Evolutionary conservation across 2,888 invertebrate genomes (phyloP).

Genomic region (Xanthostigma xanthostigma): DNA sequence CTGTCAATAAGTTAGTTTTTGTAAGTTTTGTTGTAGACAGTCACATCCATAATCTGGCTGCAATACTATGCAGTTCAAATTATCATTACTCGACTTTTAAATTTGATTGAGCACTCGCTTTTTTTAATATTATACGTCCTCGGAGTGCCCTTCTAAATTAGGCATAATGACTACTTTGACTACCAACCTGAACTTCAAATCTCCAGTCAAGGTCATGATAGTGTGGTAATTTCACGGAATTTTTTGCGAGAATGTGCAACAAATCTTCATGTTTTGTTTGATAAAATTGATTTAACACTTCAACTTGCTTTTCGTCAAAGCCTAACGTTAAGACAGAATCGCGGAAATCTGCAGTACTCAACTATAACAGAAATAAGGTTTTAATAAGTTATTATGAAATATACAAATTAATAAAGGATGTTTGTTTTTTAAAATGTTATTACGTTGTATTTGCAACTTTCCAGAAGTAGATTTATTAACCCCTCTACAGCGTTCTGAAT

Average conservation of each 20-base stretch:
- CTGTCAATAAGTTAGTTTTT: no score
- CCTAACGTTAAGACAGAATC: constrained; percentile 35
- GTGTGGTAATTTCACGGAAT: constrained; percentile 29
- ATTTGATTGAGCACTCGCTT: no score
- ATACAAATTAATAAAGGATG: background rate
- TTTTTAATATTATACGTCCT: no score
- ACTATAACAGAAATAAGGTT: constrained; percentile 21
- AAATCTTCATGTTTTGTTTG: constrained; percentile 38
- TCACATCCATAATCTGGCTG: no score
- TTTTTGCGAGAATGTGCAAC: constrained; percentile 31
- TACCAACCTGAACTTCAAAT: constrained; percentile 41
- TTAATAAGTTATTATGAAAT: background rate
- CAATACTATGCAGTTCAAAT: no score
- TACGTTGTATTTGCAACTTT: constrained; percentile 56
- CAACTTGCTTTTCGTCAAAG: constrained; percentile 43
- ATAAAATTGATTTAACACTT: constrained; percentile 42
- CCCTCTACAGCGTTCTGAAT: constrained; percentile 55
- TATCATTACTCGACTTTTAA: no score
- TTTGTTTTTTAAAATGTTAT: constrained; percentile 16
- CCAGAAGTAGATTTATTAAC: constrained; percentile 53
- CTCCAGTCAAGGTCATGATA: constrained; percentile 50
- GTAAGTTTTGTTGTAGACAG: no score
- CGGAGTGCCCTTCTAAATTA: no score
- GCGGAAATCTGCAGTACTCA: constrained; percentile 31
- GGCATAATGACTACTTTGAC: constrained; percentile 10